Evolutionary conservation across 2,113 vertebrate species (phyloP).

Genomic region (Trinectes maculatus): DNA sequence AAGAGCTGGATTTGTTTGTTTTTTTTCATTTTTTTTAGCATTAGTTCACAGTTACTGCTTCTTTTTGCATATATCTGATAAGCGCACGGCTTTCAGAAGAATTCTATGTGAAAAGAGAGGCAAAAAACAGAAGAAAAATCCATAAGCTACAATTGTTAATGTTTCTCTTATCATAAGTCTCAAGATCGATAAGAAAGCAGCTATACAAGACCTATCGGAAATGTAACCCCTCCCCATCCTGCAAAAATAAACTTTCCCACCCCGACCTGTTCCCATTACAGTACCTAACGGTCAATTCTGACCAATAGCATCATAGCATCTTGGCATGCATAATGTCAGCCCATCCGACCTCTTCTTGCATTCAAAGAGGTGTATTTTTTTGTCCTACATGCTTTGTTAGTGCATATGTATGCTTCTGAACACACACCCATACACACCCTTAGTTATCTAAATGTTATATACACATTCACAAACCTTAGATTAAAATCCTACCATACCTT

Average conservation of each 20-base stretch:
- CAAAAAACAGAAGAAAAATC: conserved; percentile 54
- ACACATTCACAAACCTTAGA: conserved; percentile 72
- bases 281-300: conserved; percentile 76
- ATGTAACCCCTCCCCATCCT: conserved; percentile 66
- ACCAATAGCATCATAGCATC: conserved; percentile 78
- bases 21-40: conserved; percentile 60
- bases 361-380: conserved; percentile 66
- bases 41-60: conserved; percentile 84
- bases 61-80: conserved; percentile 85
- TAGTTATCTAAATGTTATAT: conserved; percentile 65
- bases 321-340: conserved; percentile 80
- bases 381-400: conserved; percentile 79
- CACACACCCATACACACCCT: conserved; percentile 71
- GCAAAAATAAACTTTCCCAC: conserved; percentile 79
- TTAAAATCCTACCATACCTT: conserved; percentile 72
- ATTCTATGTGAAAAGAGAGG: conserved; percentile 80
- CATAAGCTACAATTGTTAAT: conserved; percentile 72
- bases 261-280: conserved; percentile 68
- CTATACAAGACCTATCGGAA: conserved; percentile 70
- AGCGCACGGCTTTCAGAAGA: conserved; percentile 80
- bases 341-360: conserved; percentile 58
- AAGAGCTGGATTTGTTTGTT: conserved; percentile 72
- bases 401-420: conserved; percentile 77
- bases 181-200: conserved; percentile 73
- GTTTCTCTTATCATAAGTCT: conserved; percentile 66